phyloP scores from a whole-genome alignment of 2,888 invertebrate genomes.

The Parnassius smintheus region DNA sequence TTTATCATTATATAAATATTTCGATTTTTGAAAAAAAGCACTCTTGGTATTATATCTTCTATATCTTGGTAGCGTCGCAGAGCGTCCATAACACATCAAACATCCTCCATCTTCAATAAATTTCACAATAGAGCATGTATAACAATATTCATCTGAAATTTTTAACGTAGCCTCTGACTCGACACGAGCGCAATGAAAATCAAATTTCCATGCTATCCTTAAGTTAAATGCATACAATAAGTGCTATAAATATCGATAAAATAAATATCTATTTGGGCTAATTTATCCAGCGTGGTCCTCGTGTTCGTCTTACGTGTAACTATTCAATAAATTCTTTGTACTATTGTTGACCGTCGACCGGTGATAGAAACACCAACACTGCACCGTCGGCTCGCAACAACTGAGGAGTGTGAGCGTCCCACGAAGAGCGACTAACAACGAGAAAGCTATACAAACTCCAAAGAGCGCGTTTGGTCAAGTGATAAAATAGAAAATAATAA shows the following conservation, averaged over 20 bases:
- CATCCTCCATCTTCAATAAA: background rate
- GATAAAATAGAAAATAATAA: conserved; percentile 48
- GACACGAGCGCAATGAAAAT: conserved; percentile 52
- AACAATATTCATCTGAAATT: conserved; percentile 34
- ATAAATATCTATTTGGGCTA: conserved; percentile 73
- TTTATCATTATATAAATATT: conserved; percentile 35
- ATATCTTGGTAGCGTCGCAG: conserved; percentile 6
- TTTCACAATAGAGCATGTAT: conserved; percentile 6
- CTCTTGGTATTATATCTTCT: conserved; percentile 37
- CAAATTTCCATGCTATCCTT: conserved; percentile 62
- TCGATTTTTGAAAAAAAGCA: conserved; percentile 65
- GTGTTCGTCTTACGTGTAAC: conserved; percentile 68
- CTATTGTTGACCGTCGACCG: conserved; percentile 52
- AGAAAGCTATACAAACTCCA: background rate
- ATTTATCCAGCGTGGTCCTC: conserved; percentile 70
- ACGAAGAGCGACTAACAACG: background rate
- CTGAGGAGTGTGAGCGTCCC: background rate
- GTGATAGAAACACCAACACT: background rate
- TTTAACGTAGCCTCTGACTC: conserved; percentile 45
- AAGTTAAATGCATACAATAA: conserved; percentile 68
- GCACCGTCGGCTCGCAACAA: conserved; percentile 34
- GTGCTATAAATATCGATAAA: conserved; percentile 68
- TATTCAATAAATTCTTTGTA: conserved; percentile 71
- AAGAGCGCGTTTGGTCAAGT: conserved; percentile 31
- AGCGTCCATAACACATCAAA: background rate